Base-by-base conservation (phyloP, 2,888 invertebrate species). In the Metalampra italica region DNA sequence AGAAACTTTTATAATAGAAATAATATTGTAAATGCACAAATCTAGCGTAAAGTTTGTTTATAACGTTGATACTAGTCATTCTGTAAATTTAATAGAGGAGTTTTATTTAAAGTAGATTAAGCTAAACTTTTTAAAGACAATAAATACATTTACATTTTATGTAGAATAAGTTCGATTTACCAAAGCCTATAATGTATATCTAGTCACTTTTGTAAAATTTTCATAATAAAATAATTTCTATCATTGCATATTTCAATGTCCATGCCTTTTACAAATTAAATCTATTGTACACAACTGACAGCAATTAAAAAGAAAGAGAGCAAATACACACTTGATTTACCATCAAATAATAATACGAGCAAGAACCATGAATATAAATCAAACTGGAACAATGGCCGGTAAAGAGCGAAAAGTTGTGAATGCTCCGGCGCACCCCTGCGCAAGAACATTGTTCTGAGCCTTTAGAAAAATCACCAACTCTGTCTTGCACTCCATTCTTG, bases 371-470 rank as follows among this genome's bases (percentile, higher is more conserved):
- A 89, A 89, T 89, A 88, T 89, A 89, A 88, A 89, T 89, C 89
- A 88, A 86, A 88, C 78, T 71, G 78, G 86, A 83, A 89, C 88
- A 89, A 89, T 78, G 71, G 63, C 56, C 62, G 73, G 75, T 88
- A 89, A 88, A 89, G 85, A 89, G 86, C 87, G 86, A 87, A 85
- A 83, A 87, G 77, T 86, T 80, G 83, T 87, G 85, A 87, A 87
- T 83, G 82, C 77, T 76, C 69, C 60, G 68, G 68, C 75, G 80
- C 82, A 82, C 85, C 84, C 86, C 75, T 77, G 77, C 73, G 66
- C 65, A 37, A 49, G 64, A 60, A 68, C 78, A 78, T 85, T 83
- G 82, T 85, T 70, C 66, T 43, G 59, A 59, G 65, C 62, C 68
- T 71, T 69, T 71, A 63, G 56, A 75, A 67, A 61, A 61, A 58